Evolutionary conservation across 2,888 invertebrate species (phyloP), one percentile per base, ranked within the genome.

Genomic region (Marronus borbonicus): DNA sequence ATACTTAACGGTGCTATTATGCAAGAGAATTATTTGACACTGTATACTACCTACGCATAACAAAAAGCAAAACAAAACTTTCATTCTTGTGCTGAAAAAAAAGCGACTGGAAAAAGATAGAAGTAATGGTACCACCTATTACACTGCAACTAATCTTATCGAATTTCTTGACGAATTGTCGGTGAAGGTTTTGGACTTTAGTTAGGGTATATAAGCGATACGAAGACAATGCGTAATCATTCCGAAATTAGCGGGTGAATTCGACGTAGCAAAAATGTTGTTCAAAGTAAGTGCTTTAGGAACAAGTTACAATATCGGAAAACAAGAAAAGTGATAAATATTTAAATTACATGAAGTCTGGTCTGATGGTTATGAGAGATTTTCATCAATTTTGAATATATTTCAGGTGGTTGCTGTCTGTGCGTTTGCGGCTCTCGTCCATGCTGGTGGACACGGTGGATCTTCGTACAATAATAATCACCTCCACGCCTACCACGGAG

Each of bases 81-180:
- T 68, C 66, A 68, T 68, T 68, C 44, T 68, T 24, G 49, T 20
- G 24, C 52, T 17, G 17, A 52, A 52, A n/a, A 17, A 52, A 52
- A n/a, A 5, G 1, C 3, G 50, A 14, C 10, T 14, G 12, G 12
- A 50, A 50, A 12, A n/a, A 50, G 50, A 1, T n/a, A n/a, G 14
- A n/a, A n/a, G 10, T n/a, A 12, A 50, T 14, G 1, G 14, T 50
- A 50, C 12, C 50, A 14, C n/a, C 14, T 14, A 50, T 36, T 36
- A 36, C 31, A 36, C 31, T 44, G 8, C 44, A 44, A 44, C 44
- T 31, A 14, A 14, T 39, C 24, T n/a, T 64, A 17, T 7, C 17
- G 66, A 70, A 70, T 70, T 70, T 70, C 31, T 70, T 70, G 10
- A n/a, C 70, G 49, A 70, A 70, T 39, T 70, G 36, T 44, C 10